Percentiles rank a stretch among this genome's conserved stretches.
Conservation (phyloP, 2,797 vertebrate genomes). For the Potorous gilbertii region DNA sequence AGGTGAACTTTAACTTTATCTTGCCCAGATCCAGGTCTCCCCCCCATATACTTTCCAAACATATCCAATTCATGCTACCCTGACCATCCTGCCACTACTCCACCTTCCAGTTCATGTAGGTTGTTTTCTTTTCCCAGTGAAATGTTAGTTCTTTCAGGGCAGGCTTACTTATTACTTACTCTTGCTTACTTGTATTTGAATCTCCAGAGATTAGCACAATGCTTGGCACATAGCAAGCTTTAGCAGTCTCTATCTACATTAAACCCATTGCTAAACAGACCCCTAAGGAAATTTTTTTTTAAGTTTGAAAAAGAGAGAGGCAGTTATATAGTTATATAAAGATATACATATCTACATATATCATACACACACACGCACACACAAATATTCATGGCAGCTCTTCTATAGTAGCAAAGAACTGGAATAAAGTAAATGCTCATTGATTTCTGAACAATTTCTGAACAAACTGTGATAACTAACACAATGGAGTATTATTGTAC, state of each 20-base stretch:
- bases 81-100: no score
- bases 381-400: background rate
- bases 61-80: background rate
- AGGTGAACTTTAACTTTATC: background rate
- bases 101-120: background rate
- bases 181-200: background rate
- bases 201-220: background rate
- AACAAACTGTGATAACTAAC: background rate
- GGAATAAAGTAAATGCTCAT: background rate
- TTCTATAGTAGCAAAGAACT: background rate
- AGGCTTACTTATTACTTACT: background rate
- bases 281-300: background rate
- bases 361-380: no score
- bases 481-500: background rate
- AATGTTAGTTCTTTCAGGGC: background rate
- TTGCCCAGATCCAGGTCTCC: background rate
- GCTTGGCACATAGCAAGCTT: background rate
- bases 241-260: background rate
- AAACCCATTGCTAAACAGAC: background rate
- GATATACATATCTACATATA: no score
- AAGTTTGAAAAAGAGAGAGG: no score
- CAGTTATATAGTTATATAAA: no score
- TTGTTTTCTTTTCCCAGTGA: background rate
- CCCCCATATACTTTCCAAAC: background rate
- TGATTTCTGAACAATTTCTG: background rate